Percentiles rank a stretch among this genome's conserved stretches.
These are phyloP conservation scores for Nannospalax galili DNA, from an alignment of 2,113 vertebrate genomes.

Conservation along the genomic window DNA sequence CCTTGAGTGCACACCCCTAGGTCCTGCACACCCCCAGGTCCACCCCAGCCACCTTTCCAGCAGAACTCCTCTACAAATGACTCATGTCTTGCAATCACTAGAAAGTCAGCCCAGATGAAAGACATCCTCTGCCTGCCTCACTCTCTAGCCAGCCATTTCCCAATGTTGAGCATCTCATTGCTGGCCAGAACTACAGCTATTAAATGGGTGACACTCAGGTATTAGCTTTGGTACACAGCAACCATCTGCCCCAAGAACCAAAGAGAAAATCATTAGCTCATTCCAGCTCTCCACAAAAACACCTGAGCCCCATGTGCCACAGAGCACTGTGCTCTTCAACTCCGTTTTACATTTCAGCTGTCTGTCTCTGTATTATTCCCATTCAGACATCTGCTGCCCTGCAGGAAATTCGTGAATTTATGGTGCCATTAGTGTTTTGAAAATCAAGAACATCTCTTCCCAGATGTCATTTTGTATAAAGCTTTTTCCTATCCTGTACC, in stretches of 20 bases:
- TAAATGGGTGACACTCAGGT: too few species aligned
- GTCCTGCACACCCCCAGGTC: not conserved
- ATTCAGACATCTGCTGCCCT: conserved; percentile 44
- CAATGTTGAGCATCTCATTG: not conserved
- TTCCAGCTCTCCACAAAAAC: not conserved
- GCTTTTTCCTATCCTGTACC: conserved; percentile 64
- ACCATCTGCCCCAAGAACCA: rapidly evolving
- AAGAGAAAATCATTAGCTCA: not conserved
- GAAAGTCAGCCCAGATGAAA: not conserved
- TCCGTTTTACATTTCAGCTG: not conserved
- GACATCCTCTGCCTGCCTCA: not conserved
- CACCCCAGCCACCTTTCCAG: not conserved
- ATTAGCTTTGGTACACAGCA: not conserved
- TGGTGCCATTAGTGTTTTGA: conserved; percentile 60
- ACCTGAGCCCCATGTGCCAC: not conserved
- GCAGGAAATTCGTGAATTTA: conserved; percentile 61
- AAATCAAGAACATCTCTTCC: conserved; percentile 65
- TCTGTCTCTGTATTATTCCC: conserved; percentile 14
- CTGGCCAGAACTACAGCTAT: not conserved
- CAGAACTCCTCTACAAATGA: not conserved
- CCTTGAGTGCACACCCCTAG: not conserved
- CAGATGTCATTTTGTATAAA: conserved; percentile 75
- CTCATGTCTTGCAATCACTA: not conserved
- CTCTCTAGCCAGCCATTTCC: not conserved
- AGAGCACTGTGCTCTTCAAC: not conserved